Percentiles rank a stretch among this genome's conserved stretches.
Evolutionary conservation across 2,797 vertebrate species (phyloP).

Genomic region (Prionace glauca): DNA sequence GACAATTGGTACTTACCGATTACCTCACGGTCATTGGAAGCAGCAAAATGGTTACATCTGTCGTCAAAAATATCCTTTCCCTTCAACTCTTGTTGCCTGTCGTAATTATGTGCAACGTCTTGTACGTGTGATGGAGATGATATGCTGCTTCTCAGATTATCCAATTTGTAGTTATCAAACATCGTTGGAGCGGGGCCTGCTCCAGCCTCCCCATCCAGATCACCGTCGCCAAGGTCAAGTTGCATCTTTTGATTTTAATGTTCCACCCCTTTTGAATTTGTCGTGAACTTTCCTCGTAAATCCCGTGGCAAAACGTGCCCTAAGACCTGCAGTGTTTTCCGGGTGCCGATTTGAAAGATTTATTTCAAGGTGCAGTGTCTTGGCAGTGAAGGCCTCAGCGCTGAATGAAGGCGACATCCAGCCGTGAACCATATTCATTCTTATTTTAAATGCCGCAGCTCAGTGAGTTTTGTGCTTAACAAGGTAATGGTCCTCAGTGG

Average conservation of each 20-base stretch:
- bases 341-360: neutral
- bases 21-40: neutral
- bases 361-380: neutral
- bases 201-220: neutral
- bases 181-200: neutral
- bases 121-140: neutral
- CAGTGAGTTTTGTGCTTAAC: neutral
- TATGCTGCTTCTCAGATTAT: neutral
- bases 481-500: neutral
- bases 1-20: neutral
- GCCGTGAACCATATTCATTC: neutral
- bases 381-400: neutral
- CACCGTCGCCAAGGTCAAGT: neutral
- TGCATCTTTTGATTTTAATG: neutral
- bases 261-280: neutral
- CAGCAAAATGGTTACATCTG: neutral
- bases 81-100: neutral
- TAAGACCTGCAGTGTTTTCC: neutral
- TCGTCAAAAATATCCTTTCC: neutral
- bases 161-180: neutral
- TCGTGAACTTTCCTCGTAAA: neutral
- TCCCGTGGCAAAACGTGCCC: neutral
- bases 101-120: neutral
- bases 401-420: neutral
- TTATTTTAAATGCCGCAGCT: neutral